These are phyloP conservation scores for Pseudotriccus pelzelni DNA, from an alignment of 2,797 vertebrate genomes.

Conservation along the genomic window DNA sequence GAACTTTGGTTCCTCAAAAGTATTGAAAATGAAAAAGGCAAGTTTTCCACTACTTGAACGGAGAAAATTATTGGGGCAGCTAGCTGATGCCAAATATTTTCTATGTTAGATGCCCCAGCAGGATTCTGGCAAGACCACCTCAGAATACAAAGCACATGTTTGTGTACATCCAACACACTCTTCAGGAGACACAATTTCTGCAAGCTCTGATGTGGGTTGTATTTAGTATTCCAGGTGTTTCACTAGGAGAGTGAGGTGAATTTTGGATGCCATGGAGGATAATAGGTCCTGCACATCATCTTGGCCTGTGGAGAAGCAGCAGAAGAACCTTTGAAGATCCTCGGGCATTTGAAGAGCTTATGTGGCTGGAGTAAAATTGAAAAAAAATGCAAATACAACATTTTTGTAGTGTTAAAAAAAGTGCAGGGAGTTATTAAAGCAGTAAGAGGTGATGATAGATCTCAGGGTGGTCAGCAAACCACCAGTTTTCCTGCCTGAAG, in stretches of 20 bases:
- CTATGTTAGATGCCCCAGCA: not conserved
- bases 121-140: not conserved
- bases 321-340: not conserved
- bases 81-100: not conserved
- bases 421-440: not conserved
- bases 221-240: not conserved
- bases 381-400: not conserved
- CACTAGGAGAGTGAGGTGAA: not conserved
- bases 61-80: not conserved
- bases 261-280: not conserved
- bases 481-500: not conserved
- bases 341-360: not conserved
- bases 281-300: not conserved
- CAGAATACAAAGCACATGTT: not conserved
- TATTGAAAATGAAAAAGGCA: not conserved
- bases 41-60: not conserved
- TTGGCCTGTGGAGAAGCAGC: not conserved
- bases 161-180: not conserved
- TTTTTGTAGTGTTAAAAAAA: not conserved
- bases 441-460: not conserved
- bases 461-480: not conserved
- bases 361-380: not conserved
- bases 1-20: not conserved
- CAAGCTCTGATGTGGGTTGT: not conserved
- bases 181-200: not conserved